Evolutionary conservation across 1,140 invertebrate species (phyloP).

Genomic region (Lysiphlebus fabarum): DNA sequence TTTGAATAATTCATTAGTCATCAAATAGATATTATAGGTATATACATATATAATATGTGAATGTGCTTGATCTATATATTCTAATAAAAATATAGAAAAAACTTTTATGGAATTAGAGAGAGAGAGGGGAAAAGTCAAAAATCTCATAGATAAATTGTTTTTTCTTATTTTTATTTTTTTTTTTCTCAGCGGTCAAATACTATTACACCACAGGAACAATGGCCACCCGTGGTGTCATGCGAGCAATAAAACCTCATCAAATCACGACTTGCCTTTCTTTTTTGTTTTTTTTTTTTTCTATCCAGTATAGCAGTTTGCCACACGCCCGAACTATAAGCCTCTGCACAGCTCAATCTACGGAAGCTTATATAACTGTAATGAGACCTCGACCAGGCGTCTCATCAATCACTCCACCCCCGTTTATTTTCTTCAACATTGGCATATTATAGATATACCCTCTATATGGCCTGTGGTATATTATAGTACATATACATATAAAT

Average conservation of each 20-base stretch:
- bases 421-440: conserved; percentile 4
- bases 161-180: neutral
- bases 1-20: no score
- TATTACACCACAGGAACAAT: conserved; percentile 31
- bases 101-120: no score
- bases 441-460: no score
- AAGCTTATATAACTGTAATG: conserved; percentile 58
- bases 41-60: no score
- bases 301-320: conserved; percentile 29
- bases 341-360: conserved; percentile 52
- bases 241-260: conserved; percentile 56
- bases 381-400: conserved; percentile 52
- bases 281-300: no score
- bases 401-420: conserved; percentile 52
- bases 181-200: conserved; percentile 2
- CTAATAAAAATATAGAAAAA: no score
- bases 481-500: no score
- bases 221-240: conserved; percentile 42
- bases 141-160: neutral
- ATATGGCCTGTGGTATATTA: no score
- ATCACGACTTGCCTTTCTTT: conserved; percentile 45
- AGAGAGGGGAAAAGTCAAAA: no score
- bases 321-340: conserved; percentile 44
- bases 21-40: no score
- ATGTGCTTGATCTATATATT: no score